Evolutionary conservation across 1,140 invertebrate genomes (phyloP).

Genomic region (Caenorhabditis briggsae): DNA sequence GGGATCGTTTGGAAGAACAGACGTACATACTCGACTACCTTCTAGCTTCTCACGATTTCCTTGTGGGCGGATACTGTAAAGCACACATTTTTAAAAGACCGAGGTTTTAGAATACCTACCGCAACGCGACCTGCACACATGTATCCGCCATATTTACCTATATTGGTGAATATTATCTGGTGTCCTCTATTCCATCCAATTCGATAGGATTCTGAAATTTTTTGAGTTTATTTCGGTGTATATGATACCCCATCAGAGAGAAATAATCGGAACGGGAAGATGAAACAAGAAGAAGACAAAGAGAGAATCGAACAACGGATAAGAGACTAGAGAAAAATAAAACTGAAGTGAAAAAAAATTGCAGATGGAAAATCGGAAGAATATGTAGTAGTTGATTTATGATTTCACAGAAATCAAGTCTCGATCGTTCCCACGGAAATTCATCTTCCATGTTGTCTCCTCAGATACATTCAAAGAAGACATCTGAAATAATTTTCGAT

Average conservation of each 20-base stretch:
- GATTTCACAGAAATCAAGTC: not conserved
- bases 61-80: slow-evolving; percentile 90
- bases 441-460: slow-evolving; percentile 9
- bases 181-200: slow-evolving; percentile 7
- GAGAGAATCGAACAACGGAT: not conserved
- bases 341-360: not conserved
- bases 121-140: slow-evolving; percentile 29
- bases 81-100: not conserved
- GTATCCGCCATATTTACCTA: slow-evolving; percentile 25
- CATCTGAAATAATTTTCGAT: not conserved
- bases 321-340: slow-evolving; percentile 36
- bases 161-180: not conserved
- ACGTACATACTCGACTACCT: slow-evolving; percentile 93
- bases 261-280: not conserved
- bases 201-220: not conserved
- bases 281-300: not conserved
- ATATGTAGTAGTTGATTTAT: not conserved
- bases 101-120: not conserved
- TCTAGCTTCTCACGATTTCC: slow-evolving; percentile 91
- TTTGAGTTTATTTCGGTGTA: not conserved
- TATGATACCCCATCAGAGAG: not conserved
- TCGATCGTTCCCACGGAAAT: not conserved
- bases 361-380: not conserved
- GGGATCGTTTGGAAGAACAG: slow-evolving; percentile 83
- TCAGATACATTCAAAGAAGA: not conserved